Percentiles rank a stretch among this genome's conserved stretches.
Conservation (phyloP, 2,797 vertebrate genomes). For the Acanthurus lineatus region DNA sequence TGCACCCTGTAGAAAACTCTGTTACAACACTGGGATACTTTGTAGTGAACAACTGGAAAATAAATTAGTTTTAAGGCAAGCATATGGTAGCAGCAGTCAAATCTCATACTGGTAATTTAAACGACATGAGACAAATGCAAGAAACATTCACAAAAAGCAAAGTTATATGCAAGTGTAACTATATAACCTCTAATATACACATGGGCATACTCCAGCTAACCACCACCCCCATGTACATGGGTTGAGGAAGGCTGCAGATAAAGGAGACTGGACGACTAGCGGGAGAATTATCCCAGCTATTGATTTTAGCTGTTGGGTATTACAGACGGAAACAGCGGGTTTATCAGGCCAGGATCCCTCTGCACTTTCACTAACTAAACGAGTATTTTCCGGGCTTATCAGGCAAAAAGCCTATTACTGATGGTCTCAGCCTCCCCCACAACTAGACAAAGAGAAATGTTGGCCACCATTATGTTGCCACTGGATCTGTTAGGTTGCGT, state of each 20-base stretch:
- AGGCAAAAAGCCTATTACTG: conserved; percentile 89
- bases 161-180: conserved; percentile 57
- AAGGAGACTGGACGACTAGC: conserved; percentile 89
- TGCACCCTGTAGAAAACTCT: conserved; percentile 29
- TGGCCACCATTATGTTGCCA: conserved; percentile 71
- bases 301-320: conserved; percentile 99
- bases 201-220: conserved; percentile 54
- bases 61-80: conserved; percentile 12
- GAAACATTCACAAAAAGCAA: conserved; percentile 43
- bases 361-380: conserved; percentile 94
- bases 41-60: background rate
- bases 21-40: conserved; percentile 39
- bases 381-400: conserved; percentile 96
- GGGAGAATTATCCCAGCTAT: conserved; percentile 95
- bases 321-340: conserved; percentile 93
- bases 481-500: conserved; percentile 59
- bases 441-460: conserved; percentile 73
- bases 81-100: conserved; percentile 3
- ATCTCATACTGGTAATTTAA: background rate
- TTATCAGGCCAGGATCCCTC: conserved; percentile 95
- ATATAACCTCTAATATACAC: conserved; percentile 54
- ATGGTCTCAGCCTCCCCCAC: conserved; percentile 82
- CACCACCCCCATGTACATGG: conserved; percentile 75
- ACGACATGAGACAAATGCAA: conserved; percentile 18
- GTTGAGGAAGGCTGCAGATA: conserved; percentile 82